Evolutionary conservation across 2,113 vertebrate genomes (phyloP).

Genomic region (Mus pahari): DNA sequence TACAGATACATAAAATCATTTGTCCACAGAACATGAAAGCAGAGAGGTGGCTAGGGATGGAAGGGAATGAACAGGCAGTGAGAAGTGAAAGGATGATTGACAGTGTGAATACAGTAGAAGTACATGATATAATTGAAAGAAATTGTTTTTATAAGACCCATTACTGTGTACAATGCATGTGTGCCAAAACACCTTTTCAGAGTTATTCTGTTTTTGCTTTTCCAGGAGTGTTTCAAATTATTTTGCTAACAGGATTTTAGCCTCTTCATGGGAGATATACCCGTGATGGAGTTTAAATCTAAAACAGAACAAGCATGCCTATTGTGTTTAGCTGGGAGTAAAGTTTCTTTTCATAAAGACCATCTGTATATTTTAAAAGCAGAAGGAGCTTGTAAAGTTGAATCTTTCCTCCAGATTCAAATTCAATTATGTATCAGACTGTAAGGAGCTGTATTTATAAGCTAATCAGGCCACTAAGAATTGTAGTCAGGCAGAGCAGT

Average conservation of each 20-base stretch:
- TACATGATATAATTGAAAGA: background rate
- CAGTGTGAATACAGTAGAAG: background rate
- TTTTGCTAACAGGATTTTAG: background rate
- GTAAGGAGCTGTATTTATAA: constrained; percentile 71
- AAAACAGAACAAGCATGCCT: background rate
- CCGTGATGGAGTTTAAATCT: background rate
- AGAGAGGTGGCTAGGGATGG: background rate
- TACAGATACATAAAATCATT: background rate
- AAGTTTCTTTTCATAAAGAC: constrained; percentile 41
- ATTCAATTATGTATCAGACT: constrained; percentile 54
- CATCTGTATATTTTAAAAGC: constrained; percentile 56
- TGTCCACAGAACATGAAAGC: background rate
- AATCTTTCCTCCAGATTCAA: constrained; percentile 44
- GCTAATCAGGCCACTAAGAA: constrained; percentile 75
- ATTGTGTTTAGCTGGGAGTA: constrained; percentile 3
- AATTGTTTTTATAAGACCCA: background rate
- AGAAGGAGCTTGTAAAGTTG: constrained; percentile 29
- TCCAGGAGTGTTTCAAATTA: constrained; percentile 47
- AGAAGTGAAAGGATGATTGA: background rate
- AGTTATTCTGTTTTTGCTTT: background rate
- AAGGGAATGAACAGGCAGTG: background rate
- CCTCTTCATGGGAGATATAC: background rate
- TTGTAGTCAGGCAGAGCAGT: constrained; percentile 65
- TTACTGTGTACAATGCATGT: background rate
- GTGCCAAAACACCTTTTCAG: too few relatives aligned